Evolutionary conservation across 2,888 invertebrate species (phyloP).

Genomic region (Gisinianus flammeolus): DNA sequence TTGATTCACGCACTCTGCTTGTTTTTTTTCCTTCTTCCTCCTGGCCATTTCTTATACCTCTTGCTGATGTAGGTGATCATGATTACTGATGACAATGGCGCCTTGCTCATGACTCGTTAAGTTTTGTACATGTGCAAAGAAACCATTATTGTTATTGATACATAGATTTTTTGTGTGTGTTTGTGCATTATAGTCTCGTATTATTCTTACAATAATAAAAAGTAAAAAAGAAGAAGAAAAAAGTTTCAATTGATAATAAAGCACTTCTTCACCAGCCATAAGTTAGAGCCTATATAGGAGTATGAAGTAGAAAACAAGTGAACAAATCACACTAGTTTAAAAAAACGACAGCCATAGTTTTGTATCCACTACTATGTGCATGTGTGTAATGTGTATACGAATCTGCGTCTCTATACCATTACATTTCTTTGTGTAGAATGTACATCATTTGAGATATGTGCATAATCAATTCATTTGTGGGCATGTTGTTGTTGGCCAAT

Average conservation of each 20-base stretch:
- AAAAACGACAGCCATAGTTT: background rate
- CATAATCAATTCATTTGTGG: slow-evolving; percentile 27
- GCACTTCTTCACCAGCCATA: background rate
- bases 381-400: background rate
- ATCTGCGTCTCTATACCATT: background rate
- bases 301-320: background rate
- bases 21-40: background rate
- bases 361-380: background rate
- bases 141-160: background rate
- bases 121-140: background rate
- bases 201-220: slow-evolving; percentile 1
- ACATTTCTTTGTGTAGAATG: background rate
- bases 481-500: slow-evolving; percentile 4
- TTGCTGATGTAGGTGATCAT: slow-evolving; percentile 15
- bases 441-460: slow-evolving; percentile 24
- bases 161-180: background rate
- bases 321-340: background rate
- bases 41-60: background rate
- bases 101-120: background rate
- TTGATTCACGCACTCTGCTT: slow-evolving; percentile 14
- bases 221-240: background rate
- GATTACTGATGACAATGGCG: slow-evolving; percentile 2
- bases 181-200: background rate
- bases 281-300: background rate
- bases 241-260: background rate